Conservation (phyloP, 2,888 invertebrate genomes). For the Rotaria magnacalcarata region DNA sequence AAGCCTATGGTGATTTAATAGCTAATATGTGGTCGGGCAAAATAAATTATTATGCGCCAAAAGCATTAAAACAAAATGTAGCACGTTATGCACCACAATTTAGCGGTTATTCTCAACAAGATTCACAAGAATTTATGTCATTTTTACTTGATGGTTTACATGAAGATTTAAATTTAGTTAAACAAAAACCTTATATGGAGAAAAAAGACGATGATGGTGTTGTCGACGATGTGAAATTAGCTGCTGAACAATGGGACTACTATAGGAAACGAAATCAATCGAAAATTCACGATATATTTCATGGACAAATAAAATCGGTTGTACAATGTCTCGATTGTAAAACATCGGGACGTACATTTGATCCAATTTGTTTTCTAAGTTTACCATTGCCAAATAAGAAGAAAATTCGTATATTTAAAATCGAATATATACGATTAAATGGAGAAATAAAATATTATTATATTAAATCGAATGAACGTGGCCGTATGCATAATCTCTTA, state of each 20-base stretch:
- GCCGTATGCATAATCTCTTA: slow-evolving; percentile 23
- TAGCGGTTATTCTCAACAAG: slow-evolving; percentile 48
- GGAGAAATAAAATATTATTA: slow-evolving; percentile 28
- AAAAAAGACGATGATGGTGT: slow-evolving; percentile 58
- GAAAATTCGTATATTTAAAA: slow-evolving; percentile 55
- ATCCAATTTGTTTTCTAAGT: slow-evolving; percentile 65
- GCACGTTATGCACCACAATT: slow-evolving; percentile 48
- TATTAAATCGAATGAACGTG: slow-evolving; percentile 31
- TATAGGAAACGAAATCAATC: slow-evolving; percentile 64
- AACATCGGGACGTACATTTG: slow-evolving; percentile 65
- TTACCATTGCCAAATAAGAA: slow-evolving; percentile 62
- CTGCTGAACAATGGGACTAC: slow-evolving; percentile 63
- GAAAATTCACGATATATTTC: slow-evolving; percentile 64
- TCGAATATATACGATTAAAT: slow-evolving; percentile 27
- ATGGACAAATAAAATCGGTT: slow-evolving; percentile 65
- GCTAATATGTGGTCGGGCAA: slow-evolving; percentile 48
- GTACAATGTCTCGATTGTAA: slow-evolving; percentile 64
- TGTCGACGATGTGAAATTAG: slow-evolving; percentile 52
- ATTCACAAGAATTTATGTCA: slow-evolving; percentile 48
- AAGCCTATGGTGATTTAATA: slow-evolving; percentile 47
- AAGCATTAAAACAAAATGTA: slow-evolving; percentile 59
- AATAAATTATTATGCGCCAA: slow-evolving; percentile 59
- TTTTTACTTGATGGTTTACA: slow-evolving; percentile 48
- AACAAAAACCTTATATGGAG: slow-evolving; percentile 64
- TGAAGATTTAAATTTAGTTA: slow-evolving; percentile 57